These are phyloP conservation scores for Saguinus midas DNA, from an alignment of 2,113 vertebrate genomes.

Conservation along the genomic window DNA sequence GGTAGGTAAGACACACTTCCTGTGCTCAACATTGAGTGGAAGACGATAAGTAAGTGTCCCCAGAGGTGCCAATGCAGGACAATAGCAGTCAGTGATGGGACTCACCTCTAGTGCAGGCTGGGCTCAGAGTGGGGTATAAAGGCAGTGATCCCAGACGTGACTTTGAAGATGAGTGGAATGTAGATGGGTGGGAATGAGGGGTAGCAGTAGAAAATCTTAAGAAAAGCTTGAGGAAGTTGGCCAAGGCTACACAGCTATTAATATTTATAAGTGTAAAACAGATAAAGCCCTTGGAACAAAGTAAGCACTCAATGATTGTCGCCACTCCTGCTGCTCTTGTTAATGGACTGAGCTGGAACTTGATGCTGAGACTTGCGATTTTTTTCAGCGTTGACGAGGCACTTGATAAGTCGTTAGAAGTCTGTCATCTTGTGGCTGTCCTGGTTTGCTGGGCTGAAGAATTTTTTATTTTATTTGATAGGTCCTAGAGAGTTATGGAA, in stretches of 20 bases:
- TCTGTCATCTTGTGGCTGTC: neutral
- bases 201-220: neutral
- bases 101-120: neutral
- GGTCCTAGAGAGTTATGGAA: neutral
- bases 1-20: neutral
- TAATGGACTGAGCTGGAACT: neutral
- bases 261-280: neutral
- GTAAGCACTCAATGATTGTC: neutral
- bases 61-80: neutral
- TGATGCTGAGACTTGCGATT: neutral
- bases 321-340: neutral
- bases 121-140: neutral
- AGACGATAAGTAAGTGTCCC: neutral
- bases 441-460: neutral
- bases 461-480: neutral
- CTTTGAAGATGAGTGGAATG: neutral
- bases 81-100: fast-evolving
- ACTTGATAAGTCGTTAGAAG: neutral
- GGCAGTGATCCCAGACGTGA: neutral
- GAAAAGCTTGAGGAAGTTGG: neutral
- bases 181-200: neutral
- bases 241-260: neutral
- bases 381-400: neutral
- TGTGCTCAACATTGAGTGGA: neutral
- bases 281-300: neutral